phyloP scores from a whole-genome alignment of 2,113 vertebrate species.

The Crotalus viridis region DNA sequence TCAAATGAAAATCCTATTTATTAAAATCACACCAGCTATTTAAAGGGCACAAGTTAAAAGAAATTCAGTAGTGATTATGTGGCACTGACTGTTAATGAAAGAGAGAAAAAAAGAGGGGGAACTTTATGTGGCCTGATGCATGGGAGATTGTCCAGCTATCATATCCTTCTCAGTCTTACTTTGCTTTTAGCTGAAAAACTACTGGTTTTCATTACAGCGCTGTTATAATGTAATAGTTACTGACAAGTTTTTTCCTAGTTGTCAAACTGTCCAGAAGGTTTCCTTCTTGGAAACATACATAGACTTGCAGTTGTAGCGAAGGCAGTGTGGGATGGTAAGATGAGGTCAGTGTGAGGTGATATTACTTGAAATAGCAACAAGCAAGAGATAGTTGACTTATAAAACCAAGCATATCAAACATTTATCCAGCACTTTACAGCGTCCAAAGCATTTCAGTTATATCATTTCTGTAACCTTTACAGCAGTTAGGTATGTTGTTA shows the following conservation, averaged over 20 bases:
- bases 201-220: neutral
- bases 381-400: neutral
- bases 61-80: neutral
- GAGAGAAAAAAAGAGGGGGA: neutral
- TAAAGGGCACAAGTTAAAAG: neutral
- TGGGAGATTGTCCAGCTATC: neutral
- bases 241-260: neutral
- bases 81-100: neutral
- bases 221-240: neutral
- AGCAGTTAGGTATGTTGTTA: neutral
- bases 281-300: neutral
- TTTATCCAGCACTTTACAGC: neutral
- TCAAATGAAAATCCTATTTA: neutral
- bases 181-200: neutral
- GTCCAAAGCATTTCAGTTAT: neutral
- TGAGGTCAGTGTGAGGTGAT: neutral
- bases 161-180: neutral
- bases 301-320: neutral
- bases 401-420: neutral
- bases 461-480: neutral
- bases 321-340: neutral
- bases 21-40: neutral
- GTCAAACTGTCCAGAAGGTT: neutral
- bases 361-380: neutral
- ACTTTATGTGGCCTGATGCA: neutral